These are phyloP conservation scores for Corythucha ciliata DNA, from an alignment of 2,888 invertebrate species.

Conservation along the genomic window DNA sequence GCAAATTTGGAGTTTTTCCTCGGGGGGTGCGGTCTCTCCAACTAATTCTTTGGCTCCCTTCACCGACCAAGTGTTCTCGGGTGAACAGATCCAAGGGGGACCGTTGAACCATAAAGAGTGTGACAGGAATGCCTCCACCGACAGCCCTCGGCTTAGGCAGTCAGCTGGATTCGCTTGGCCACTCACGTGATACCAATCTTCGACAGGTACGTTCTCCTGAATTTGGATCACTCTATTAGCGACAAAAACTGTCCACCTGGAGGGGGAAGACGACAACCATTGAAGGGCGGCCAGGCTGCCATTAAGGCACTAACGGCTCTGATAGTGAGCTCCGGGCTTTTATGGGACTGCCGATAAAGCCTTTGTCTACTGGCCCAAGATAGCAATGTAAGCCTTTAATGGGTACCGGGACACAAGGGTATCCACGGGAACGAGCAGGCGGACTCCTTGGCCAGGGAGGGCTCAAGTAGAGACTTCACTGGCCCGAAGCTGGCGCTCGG, in stretches of 20 bases:
- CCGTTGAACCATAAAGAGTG: background rate
- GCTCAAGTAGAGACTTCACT: too few relatives aligned
- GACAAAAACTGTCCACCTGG: conserved; percentile 1
- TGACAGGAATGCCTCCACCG: background rate
- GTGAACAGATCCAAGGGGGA: background rate
- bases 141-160: conserved; percentile 2
- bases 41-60: too few relatives aligned
- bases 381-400: too few relatives aligned
- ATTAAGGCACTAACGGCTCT: too few relatives aligned
- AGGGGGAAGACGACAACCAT: background rate
- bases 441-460: too few relatives aligned
- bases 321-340: too few relatives aligned
- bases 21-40: background rate
- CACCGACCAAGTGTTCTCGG: background rate
- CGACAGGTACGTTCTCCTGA: background rate
- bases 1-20: background rate
- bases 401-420: too few relatives aligned
- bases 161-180: conserved; percentile 2
- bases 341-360: too few relatives aligned
- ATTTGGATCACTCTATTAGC: background rate
- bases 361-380: too few relatives aligned
- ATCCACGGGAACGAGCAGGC: too few relatives aligned
- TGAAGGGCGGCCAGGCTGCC: too few relatives aligned
- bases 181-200: conserved; percentile 1
- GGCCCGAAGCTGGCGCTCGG: too few relatives aligned